Evolutionary conservation across 2,888 invertebrate species (phyloP).

Genomic region (Agrenia bidenticulata): DNA sequence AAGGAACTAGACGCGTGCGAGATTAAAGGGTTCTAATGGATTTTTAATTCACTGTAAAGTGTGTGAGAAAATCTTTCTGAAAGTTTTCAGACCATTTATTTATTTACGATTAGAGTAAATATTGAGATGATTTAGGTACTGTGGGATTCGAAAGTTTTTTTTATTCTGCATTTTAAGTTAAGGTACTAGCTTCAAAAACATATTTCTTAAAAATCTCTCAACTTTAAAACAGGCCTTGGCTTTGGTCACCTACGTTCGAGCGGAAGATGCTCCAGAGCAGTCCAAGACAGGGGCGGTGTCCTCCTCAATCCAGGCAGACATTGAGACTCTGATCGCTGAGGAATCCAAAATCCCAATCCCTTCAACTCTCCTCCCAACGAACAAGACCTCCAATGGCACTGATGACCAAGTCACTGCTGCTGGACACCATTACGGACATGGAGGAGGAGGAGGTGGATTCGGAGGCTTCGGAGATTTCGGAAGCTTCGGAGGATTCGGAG

Average conservation of each 20-base stretch:
- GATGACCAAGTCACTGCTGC: conserved; percentile 42
- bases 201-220: no score
- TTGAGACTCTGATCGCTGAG: conserved; percentile 19
- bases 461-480: background rate
- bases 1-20: no score
- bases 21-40: no score
- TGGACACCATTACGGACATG: conserved; percentile 16
- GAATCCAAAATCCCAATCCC: conserved; percentile 18
- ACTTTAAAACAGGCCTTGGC: conserved; percentile 18
- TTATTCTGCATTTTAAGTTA: no score
- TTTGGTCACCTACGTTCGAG: conserved; percentile 9
- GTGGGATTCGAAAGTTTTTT: no score
- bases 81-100: no score
- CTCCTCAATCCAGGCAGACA: conserved; percentile 18
- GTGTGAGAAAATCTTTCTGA: no score
- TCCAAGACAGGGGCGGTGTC: background rate
- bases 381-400: conserved; percentile 6
- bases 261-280: background rate
- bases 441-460: conserved; percentile 2
- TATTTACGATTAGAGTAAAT: no score
- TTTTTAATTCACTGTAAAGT: no score
- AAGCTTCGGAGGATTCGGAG: conserved; percentile 4
- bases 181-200: no score
- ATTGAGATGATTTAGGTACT: no score
- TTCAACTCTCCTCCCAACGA: background rate